Conservation (phyloP, 2,113 vertebrate genomes). For the Zapus hudsonius region DNA sequence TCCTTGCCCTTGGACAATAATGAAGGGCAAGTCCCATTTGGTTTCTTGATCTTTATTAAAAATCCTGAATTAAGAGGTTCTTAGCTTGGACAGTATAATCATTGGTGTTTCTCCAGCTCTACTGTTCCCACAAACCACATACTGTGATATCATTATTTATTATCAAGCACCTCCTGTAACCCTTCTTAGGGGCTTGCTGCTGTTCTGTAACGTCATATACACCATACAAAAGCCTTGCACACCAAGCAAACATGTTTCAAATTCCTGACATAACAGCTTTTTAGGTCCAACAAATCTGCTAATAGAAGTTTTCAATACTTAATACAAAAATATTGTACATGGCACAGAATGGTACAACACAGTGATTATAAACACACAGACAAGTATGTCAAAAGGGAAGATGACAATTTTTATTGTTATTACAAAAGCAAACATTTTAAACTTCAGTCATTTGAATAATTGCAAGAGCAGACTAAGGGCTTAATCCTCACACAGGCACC, state of each 20-base stretch:
- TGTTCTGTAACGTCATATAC: neutral
- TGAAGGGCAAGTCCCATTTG: neutral
- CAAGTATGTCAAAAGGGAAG: slow-evolving; percentile 76
- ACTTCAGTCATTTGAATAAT: slow-evolving; percentile 76
- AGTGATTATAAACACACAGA: slow-evolving; percentile 61
- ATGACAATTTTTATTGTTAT: slow-evolving; percentile 79
- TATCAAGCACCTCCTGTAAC: neutral
- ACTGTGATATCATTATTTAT: neutral
- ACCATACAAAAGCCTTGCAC: neutral
- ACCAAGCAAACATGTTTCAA: neutral
- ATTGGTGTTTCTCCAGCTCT: neutral
- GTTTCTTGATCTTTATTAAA: slow-evolving; percentile 48
- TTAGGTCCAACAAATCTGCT: neutral
- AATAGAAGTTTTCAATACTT: neutral
- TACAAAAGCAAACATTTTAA: slow-evolving; percentile 77
- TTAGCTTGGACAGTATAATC: neutral
- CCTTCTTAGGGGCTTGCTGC: neutral
- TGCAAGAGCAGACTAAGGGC: slow-evolving; percentile 79
- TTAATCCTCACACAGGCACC: slow-evolving; percentile 81
- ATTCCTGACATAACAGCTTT: slow-evolving; percentile 5
- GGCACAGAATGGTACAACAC: neutral
- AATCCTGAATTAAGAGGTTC: neutral
- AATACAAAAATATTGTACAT: slow-evolving; percentile 37
- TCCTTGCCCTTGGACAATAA: slow-evolving; percentile 17
- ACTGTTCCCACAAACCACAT: slow-evolving; percentile 1